phyloP scores from a whole-genome alignment of 2,113 vertebrate genomes.

The Triplophysa tibetana region DNA sequence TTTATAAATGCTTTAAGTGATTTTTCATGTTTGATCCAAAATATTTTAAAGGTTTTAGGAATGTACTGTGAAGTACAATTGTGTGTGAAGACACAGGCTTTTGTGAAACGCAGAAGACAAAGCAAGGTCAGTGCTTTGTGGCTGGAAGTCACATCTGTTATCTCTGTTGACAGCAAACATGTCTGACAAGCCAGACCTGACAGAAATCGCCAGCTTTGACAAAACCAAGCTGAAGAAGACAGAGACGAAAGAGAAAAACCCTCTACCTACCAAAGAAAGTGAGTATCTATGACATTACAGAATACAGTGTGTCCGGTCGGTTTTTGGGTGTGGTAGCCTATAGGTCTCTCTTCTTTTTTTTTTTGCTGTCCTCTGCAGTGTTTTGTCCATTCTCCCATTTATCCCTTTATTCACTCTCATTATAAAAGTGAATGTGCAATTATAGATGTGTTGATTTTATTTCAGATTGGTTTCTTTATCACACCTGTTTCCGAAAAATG shows the following conservation, averaged over 20 bases:
- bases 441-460: neutral
- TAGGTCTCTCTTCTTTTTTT: neutral
- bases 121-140: conserved; percentile 47
- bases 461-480: neutral
- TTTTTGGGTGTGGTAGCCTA: conserved; percentile 46
- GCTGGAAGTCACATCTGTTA: conserved; percentile 42
- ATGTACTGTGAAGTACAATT: neutral
- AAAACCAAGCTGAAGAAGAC: conserved; percentile 91
- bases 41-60: neutral
- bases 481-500: neutral
- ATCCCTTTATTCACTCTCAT: neutral
- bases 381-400: conserved; percentile 12
- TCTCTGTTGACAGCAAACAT: conserved; percentile 72
- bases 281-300: conserved; percentile 64
- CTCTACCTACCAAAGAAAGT: conserved; percentile 89
- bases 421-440: neutral
- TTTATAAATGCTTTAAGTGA: neutral
- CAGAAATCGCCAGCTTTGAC: conserved; percentile 86
- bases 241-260: conserved; percentile 88
- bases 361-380: conserved; percentile 8
- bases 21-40: neutral
- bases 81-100: neutral
- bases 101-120: conserved; percentile 6
- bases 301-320: neutral
- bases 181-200: conserved; percentile 87